Conservation (phyloP, 1,140 invertebrate species). For the Hypsibius dujardini region DNA sequence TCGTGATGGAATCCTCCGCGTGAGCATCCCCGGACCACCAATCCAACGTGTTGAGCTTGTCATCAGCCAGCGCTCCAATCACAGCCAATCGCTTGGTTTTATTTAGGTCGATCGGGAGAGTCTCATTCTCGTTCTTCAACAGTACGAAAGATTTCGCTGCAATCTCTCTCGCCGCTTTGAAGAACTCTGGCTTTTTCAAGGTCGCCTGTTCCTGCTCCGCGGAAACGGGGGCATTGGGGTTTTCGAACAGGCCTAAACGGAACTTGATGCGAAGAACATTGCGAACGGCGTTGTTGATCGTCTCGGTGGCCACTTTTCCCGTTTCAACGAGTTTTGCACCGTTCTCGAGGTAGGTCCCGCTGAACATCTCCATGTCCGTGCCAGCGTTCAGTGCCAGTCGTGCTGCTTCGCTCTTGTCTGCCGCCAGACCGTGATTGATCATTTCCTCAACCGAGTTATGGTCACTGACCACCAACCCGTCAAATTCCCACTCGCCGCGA, state of each 20-base stretch:
- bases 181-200: constrained; percentile 13
- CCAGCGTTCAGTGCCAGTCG: constrained; percentile 17
- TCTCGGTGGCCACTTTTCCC: constrained; percentile 1
- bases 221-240: too few species aligned
- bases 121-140: too few species aligned
- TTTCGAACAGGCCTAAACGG: constrained; percentile 22
- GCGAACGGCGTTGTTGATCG: constrained; percentile 20
- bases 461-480: constrained; percentile 22
- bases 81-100: constrained; percentile 10
- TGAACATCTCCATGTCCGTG: constrained; percentile 18
- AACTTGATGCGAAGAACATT: constrained; percentile 20
- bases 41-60: constrained; percentile 18
- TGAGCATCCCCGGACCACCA: constrained; percentile 17
- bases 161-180: constrained; percentile 17
- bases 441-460: constrained; percentile 20
- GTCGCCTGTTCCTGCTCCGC: neutral
- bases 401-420: constrained; percentile 8
- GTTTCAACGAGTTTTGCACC: neutral
- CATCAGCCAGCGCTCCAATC: constrained; percentile 21
- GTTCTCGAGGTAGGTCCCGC: neutral
- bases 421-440: constrained; percentile 2
- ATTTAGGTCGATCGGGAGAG: constrained; percentile 19
- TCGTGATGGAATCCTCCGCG: neutral
- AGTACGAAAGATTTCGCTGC: constrained; percentile 20
- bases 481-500: constrained; percentile 22